Base-by-base conservation (phyloP, 2,797 vertebrate species). In the Microchirus variegatus region DNA sequence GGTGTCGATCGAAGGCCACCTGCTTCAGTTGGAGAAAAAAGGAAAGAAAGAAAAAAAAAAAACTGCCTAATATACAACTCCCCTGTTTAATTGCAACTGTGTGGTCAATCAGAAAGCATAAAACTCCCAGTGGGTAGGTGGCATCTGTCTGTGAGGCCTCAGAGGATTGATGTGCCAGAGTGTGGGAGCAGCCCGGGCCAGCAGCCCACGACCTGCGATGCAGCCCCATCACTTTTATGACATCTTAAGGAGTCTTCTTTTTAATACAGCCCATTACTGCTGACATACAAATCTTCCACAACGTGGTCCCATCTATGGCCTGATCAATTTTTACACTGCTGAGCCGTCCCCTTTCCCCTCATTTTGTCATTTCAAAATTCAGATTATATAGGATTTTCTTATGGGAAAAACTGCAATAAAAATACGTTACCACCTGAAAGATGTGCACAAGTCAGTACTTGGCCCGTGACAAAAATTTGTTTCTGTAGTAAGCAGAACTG, bases 281-380 rank as follows among this genome's bases (percentile, higher is more conserved):
- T 91, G 92, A 94, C 97, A 96, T 99, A 99, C 97, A 99, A 99
- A 99, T 99, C 97, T 98, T 96, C 93, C 93, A 91, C 90, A 89
- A 92, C 92, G 92, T 93, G 93, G 94, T 92, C 94, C 94, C 94
- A 92, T 95, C 95, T 95, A 94, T 90, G 92, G 94, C 90, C 96
- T 98, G 96, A 99, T 99, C 97, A 99, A 99, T 99, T 99, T 98
- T 98, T 98, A 97, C 97, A 94, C 93, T 97, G 96, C 98, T 99
- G 96, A 99, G 94, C 94, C 90, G 70, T 87, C 86, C 94, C 92
- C 94, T 94, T 95, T 95, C 93, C 91, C 91, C 91, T 95, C 95
- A 94, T 97, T 97, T 96, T 95, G 94, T 96, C 96, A 96, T 95
- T 94, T 95, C 94, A 95, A 97, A 97, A 97, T 97, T 97, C 96